Conservation (phyloP, 2,888 invertebrate genomes). For the Tanypteryx hageni region DNA sequence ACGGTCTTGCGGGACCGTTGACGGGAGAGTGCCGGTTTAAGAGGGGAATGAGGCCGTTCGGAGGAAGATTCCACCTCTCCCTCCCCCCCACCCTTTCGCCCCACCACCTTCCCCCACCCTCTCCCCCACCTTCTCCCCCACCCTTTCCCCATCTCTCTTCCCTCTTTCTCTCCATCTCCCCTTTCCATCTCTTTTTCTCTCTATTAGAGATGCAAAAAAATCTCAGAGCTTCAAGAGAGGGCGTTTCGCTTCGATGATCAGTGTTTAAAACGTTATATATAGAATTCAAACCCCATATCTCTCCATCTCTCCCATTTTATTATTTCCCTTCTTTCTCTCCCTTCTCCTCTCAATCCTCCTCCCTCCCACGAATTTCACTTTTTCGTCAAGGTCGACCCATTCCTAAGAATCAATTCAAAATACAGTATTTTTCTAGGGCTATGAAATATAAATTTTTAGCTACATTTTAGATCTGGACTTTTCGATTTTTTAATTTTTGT, state of each 20-base stretch:
- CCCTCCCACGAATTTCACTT: background rate
- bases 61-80: background rate
- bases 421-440: no score
- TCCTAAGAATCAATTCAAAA: no score
- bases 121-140: slow-evolving; percentile 18
- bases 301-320: background rate
- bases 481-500: no score
- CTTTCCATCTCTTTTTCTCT: background rate
- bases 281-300: background rate
- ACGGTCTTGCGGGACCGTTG: background rate
- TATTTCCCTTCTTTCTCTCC: background rate
- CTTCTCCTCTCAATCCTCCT: background rate
- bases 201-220: slow-evolving; percentile 43
- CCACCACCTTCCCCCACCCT: background rate
- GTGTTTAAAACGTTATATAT: slow-evolving; percentile 25
- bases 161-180: background rate
- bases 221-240: background rate
- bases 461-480: no score
- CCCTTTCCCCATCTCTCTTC: slow-evolving; percentile 13
- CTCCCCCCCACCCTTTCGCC: background rate
- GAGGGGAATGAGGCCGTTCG: background rate
- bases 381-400: no score
- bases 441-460: no score
- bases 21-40: background rate
- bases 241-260: background rate